Conservation (phyloP, 2,888 invertebrate species). For the Phlogophora meticulosa region DNA sequence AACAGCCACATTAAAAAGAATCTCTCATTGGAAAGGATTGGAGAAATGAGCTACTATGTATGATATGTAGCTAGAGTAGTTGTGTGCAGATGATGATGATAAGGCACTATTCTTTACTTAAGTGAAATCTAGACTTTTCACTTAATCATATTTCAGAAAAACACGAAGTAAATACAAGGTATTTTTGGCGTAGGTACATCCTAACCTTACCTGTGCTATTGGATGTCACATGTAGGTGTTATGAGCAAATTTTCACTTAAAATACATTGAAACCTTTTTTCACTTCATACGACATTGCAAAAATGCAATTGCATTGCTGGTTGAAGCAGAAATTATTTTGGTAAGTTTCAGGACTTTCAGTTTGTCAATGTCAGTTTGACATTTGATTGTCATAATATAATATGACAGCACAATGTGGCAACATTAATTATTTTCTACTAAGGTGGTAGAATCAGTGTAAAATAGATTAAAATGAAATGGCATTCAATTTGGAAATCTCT, state of each 20-base stretch:
- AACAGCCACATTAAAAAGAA: too few relatives aligned
- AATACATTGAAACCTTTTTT: conserved; percentile 6
- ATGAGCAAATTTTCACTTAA: background rate
- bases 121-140: background rate
- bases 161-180: background rate
- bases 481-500: too few relatives aligned
- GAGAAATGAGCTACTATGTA: too few relatives aligned
- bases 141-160: too few relatives aligned
- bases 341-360: background rate
- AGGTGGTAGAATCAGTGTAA: conserved; percentile 17
- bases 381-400: conserved; percentile 6
- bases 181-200: background rate
- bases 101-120: background rate
- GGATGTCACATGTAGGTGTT: conserved; percentile 1
- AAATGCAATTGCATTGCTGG: conserved; percentile 24
- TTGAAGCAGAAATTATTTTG: conserved; percentile 11
- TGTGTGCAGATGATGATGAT: background rate
- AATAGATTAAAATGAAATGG: too few relatives aligned
- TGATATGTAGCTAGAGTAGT: too few relatives aligned
- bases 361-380: conserved; percentile 4
- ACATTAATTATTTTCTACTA: conserved; percentile 19
- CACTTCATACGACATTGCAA: conserved; percentile 16
- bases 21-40: too few relatives aligned
- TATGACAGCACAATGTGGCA: conserved; percentile 6
- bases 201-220: conserved; percentile 2